A percentile compares a stretch with the other conserved stretches of the same genome.
phyloP scores from a whole-genome alignment of 2,113 vertebrate species.

The Trichomycterus rosablanca region DNA sequence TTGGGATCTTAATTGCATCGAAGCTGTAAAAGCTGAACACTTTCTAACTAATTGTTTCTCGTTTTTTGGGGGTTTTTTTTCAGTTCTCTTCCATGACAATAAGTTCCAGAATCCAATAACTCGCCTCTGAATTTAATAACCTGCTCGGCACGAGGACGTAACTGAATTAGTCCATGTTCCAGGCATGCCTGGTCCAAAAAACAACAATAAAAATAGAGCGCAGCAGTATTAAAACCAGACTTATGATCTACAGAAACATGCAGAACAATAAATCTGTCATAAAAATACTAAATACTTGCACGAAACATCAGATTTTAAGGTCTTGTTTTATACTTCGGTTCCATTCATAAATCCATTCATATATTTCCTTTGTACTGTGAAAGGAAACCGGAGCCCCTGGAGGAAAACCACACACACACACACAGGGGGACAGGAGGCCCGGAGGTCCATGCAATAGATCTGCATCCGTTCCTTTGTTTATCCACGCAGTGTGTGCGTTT shows the following conservation, averaged over 20 bases:
- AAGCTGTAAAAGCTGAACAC: not conserved
- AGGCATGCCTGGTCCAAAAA: constrained; percentile 14
- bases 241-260: constrained; percentile 1
- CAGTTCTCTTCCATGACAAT: not conserved
- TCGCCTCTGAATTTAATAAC: constrained; percentile 18
- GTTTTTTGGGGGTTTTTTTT: no score
- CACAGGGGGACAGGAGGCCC: no score
- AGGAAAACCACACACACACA: no score
- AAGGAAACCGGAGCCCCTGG: no score
- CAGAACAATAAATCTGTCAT: constrained; percentile 5
- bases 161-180: constrained; percentile 19
- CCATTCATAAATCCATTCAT: no score
- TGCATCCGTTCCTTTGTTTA: no score
- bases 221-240: constrained; percentile 18
- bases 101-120: constrained; percentile 15
- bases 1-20: constrained; percentile 16
- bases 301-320: no score
- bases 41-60: not conserved
- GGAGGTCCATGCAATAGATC: no score
- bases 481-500: no score
- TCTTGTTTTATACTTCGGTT: no score
- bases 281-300: no score
- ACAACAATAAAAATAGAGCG: not conserved
- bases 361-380: no score
- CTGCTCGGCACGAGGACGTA: not conserved